Evolutionary conservation across 1,140 invertebrate species (phyloP).

Genomic region (Calephelis virginiensis): DNA sequence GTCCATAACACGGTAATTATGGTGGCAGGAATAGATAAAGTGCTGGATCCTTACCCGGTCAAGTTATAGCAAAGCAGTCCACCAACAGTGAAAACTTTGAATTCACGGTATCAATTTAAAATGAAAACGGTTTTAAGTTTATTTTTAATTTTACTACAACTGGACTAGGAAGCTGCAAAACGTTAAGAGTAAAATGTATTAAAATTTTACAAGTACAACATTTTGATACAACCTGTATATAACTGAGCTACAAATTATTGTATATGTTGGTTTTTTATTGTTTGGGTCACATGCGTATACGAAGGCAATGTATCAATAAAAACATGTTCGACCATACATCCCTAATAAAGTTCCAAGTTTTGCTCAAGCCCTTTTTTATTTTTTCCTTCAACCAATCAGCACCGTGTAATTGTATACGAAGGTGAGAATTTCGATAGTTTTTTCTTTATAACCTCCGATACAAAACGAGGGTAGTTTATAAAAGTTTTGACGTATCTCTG

Average conservation of each 20-base stretch:
- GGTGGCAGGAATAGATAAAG: too few species aligned
- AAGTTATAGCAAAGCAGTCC: too few species aligned
- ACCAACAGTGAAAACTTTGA: too few species aligned
- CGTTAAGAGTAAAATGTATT: too few species aligned
- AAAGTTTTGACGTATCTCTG: too few species aligned
- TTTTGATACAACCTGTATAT: slow-evolving; percentile 23
- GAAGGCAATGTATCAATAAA: slow-evolving; percentile 21
- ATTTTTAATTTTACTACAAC: too few species aligned
- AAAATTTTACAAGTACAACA: not conserved
- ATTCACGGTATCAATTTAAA: too few species aligned
- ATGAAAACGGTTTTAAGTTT: too few species aligned
- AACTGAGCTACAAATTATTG: slow-evolving; percentile 23
- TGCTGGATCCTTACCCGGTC: too few species aligned
- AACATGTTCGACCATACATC: slow-evolving; percentile 24
- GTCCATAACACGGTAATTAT: too few species aligned
- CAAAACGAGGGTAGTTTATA: too few species aligned
- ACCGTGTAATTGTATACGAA: not conserved
- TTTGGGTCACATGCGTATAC: slow-evolving; percentile 17
- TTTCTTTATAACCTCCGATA: not conserved
- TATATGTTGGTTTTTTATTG: slow-evolving; percentile 22
- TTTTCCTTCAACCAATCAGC: not conserved
- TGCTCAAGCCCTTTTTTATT: slow-evolving; percentile 3
- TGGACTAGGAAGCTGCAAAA: too few species aligned
- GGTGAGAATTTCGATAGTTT: not conserved
- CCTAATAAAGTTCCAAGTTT: slow-evolving; percentile 26